Evolutionary conservation across 2,113 vertebrate genomes (phyloP).

Genomic region (Narcine bancroftii): DNA sequence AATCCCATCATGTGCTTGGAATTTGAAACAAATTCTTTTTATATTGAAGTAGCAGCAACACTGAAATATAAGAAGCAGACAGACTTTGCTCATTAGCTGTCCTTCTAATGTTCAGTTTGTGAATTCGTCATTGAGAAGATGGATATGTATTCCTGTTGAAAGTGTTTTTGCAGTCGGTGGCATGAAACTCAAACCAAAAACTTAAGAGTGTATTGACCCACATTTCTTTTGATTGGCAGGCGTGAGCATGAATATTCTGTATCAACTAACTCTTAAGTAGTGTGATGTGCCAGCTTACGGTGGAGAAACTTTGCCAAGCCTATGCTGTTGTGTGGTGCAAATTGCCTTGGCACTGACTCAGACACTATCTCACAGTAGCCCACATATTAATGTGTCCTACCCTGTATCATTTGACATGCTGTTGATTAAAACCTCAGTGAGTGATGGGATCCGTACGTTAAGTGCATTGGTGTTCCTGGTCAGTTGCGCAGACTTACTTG

Average conservation of each 20-base stretch:
- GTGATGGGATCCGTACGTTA: not conserved
- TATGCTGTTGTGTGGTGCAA: not conserved
- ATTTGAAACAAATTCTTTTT: not conserved
- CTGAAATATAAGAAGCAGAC: not conserved
- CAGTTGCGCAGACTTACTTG: not conserved
- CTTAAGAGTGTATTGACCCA: not conserved
- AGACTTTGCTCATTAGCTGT: not conserved
- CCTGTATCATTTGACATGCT: not conserved
- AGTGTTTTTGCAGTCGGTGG: not conserved
- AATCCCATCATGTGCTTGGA: not conserved
- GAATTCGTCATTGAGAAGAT: not conserved
- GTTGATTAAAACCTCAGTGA: not conserved
- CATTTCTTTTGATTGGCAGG: not conserved
- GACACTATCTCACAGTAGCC: not conserved
- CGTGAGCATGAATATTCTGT: not conserved
- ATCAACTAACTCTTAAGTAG: not conserved
- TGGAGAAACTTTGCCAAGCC: not conserved
- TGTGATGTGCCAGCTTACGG: too few species aligned
- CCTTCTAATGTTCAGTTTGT: not conserved
- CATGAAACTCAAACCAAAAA: not conserved
- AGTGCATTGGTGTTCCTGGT: not conserved
- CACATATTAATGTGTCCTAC: not conserved
- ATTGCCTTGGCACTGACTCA: not conserved
- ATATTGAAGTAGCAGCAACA: not conserved
- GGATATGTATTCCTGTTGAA: not conserved